Percentiles rank a stretch among this genome's conserved stretches.
These are phyloP conservation scores for Drosophila azteca DNA, from an alignment of 1,140 invertebrate species.

Conservation along the genomic window DNA sequence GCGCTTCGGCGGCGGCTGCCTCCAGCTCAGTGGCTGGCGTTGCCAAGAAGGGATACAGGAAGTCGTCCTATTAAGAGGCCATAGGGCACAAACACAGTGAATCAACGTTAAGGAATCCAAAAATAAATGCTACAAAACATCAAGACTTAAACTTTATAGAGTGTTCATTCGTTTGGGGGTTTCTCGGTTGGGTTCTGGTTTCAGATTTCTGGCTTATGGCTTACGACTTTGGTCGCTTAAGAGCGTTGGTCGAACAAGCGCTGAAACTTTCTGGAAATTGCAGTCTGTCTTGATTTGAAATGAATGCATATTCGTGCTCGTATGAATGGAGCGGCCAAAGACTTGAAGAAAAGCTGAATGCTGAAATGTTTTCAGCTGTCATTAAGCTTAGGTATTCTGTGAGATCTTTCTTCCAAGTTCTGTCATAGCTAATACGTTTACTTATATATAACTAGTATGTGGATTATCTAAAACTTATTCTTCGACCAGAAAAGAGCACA, in stretches of 20 bases:
- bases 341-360: no score
- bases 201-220: neutral
- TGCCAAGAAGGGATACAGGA: conserved; percentile 41
- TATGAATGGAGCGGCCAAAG: no score
- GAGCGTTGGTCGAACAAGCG: neutral
- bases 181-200: neutral
- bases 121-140: conserved; percentile 50
- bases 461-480: no score
- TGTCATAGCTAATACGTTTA: no score
- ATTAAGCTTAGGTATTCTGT: no score
- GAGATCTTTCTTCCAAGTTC: no score
- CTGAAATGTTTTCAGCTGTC: no score
- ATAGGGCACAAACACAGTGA: conserved; percentile 50
- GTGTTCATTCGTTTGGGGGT: conserved; percentile 9
- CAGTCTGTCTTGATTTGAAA: neutral
- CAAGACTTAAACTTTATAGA: conserved; percentile 32
- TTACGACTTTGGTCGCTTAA: neutral
- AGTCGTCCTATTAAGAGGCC: conserved; percentile 42
- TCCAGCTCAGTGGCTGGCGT: conserved; percentile 61
- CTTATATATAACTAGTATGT: no score
- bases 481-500: no score
- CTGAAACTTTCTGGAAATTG: no score
- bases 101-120: conserved; percentile 17
- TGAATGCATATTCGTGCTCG: neutral
- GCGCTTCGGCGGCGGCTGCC: conserved; percentile 63